Conservation (phyloP, 1,140 invertebrate species). For the Mya arenaria region DNA sequence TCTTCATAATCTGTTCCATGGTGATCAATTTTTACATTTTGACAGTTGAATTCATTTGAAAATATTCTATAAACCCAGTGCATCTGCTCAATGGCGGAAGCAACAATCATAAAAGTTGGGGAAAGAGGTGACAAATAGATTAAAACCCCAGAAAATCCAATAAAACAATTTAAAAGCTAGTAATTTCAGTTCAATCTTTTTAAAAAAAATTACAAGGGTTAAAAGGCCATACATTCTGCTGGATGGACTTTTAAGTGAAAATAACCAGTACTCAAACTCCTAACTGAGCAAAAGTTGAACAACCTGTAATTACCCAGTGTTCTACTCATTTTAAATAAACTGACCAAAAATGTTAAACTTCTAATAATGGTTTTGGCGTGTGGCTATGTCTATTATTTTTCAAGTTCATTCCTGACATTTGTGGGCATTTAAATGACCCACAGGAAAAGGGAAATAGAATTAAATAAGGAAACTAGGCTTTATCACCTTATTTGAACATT, state of each 20-base stretch:
- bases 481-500: constrained; percentile 41
- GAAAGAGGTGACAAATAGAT: constrained; percentile 37
- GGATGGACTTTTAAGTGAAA: background rate
- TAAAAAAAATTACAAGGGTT: constrained; percentile 10
- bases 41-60: background rate
- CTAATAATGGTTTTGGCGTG: constrained; percentile 44
- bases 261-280: background rate
- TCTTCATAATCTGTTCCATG: background rate
- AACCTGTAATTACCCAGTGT: constrained; percentile 24
- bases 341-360: constrained; percentile 4
- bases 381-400: constrained; percentile 15
- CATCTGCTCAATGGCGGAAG: constrained; percentile 42
- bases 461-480: constrained; percentile 42
- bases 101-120: constrained; percentile 29
- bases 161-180: constrained; percentile 55
- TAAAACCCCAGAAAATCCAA: constrained; percentile 9
- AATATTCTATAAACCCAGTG: background rate
- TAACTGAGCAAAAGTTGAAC: constrained; percentile 15
- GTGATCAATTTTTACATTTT: background rate
- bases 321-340: constrained; percentile 3
- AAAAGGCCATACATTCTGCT: constrained; percentile 1
- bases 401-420: background rate
- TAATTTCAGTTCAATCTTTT: constrained; percentile 37
- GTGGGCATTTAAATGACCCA: background rate
- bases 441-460: background rate